These are phyloP conservation scores for Echinarachnius parma DNA, from an alignment of 53 echinoderm and acorn worm genomes.

Conservation along the genomic window DNA sequence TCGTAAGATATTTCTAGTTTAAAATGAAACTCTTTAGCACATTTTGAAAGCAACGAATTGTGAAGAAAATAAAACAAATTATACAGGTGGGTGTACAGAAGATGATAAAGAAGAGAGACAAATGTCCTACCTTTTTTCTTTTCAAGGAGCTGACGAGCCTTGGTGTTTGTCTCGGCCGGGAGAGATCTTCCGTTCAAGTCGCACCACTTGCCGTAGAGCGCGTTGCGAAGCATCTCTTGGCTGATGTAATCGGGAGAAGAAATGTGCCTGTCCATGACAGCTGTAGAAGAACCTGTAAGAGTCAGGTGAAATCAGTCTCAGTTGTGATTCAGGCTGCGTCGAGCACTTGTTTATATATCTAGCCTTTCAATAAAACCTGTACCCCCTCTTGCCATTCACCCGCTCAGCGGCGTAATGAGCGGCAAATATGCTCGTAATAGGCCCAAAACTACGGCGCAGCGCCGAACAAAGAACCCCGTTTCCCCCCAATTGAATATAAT, in stretches of 20 bases:
- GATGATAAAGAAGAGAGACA: too few species aligned
- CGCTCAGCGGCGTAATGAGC: conserved; percentile 76
- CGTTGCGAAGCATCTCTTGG: conserved; percentile 91
- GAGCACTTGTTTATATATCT: conserved; percentile 50
- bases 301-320: conserved; percentile 64
- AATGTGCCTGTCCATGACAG: conserved; percentile 63
- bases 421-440: conserved; percentile 93
- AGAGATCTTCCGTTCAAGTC: conserved; percentile 83
- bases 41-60: too few species aligned
- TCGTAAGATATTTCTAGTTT: too few species aligned
- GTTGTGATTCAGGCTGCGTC: conserved; percentile 47
- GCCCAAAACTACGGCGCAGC: conserved; percentile 70
- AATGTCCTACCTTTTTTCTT: conserved; percentile 92
- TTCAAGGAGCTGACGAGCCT: conserved; percentile 77
- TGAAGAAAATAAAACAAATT: too few species aligned
- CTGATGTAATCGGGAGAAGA: conserved; percentile 76
- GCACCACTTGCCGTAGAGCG: conserved; percentile 99
- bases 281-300: conserved; percentile 48
- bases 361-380: conserved; percentile 55
- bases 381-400: conserved; percentile 41
- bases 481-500: conserved; percentile 78
- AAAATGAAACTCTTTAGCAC: too few species aligned
- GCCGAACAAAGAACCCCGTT: conserved; percentile 46
- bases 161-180: conserved; percentile 72
- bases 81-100: too few species aligned